Evolutionary conservation across 2,113 vertebrate genomes (phyloP), one percentile per base, ranked within the genome.

Genomic region (Capreolus pygargus): DNA sequence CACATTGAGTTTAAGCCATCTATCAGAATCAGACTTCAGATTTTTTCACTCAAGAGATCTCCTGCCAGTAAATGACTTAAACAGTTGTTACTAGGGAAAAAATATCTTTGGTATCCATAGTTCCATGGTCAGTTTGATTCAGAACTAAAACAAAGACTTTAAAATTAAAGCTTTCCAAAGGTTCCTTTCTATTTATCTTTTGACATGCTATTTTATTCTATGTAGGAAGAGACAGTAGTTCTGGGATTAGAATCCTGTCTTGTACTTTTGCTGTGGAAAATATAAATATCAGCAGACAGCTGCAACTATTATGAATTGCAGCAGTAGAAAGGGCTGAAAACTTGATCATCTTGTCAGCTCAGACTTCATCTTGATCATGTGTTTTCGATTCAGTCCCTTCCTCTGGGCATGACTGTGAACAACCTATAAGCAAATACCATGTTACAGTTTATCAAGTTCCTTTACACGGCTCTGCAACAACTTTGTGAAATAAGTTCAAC

Each of bases 231-330:
- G 45, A 64, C 6, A 86, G 55, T 90, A 27, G 57, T 79, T 85
- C 64, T 95, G 6, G 60, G 54, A 88, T 82, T 91, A 81, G 57
- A 92, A 85, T 87, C 30, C 14, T 86, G 33, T 25, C 39, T 95
- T 96, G 25, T 9, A 93, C 36, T 93, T 96, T 91, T 81, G 47
- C 54, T 64, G 52, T 89, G 50, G 92, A 95, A 97, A 97, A 79
- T 30, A 58, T n/a, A 85, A 95, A 47, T 67, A 39, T 61, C 36
- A 76, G 27, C 70, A 93, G 78, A 84, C 14, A 95, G 30, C 30
- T 60, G 30, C 43, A 87, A 12, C 36, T 91, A 1, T 92, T 60
- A 88, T 50, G 52, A 89, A 85, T 64, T n/a, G 45, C 19, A 93
- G 12, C 43, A 36, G 21, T 36, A 74, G 79, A 36, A 64, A 78